Evolutionary conservation across 1,140 invertebrate species (phyloP).

Genomic region (Drosophila micromelanica): DNA sequence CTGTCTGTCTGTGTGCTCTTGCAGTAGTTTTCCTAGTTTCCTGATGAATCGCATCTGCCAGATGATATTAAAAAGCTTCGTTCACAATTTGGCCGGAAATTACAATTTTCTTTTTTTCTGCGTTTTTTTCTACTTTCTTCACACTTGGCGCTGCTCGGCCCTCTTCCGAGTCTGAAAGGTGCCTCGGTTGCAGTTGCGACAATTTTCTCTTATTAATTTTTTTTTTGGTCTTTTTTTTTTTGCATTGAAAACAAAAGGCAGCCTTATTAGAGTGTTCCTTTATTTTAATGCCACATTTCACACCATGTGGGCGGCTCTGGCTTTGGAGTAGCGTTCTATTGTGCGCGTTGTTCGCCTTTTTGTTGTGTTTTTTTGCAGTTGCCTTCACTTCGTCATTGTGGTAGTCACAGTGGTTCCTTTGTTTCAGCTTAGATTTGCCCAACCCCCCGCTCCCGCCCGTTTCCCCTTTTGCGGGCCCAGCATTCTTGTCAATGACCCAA

Average conservation of each 20-base stretch:
- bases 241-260: slow-evolving; percentile 71
- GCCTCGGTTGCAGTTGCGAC: slow-evolving; percentile 15
- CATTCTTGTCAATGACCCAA: slow-evolving; percentile 20
- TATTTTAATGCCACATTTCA: slow-evolving; percentile 68
- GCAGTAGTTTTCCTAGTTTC: background rate
- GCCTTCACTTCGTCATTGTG: slow-evolving; percentile 18
- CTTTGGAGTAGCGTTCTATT: slow-evolving; percentile 19
- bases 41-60: slow-evolving; percentile 32
- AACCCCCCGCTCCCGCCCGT: too few relatives aligned
- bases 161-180: slow-evolving; percentile 4
- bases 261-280: slow-evolving; percentile 78
- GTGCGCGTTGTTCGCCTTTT: slow-evolving; percentile 37
- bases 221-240: slow-evolving; percentile 18
- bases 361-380: slow-evolving; percentile 9
- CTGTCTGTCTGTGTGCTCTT: background rate
- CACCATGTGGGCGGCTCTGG: slow-evolving; percentile 31
- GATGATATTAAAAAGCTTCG: slow-evolving; percentile 43
- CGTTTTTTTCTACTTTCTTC: background rate
- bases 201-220: background rate
- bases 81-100: slow-evolving; percentile 64
- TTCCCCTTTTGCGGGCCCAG: background rate
- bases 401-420: slow-evolving; percentile 36
- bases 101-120: slow-evolving; percentile 39
- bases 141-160: background rate
- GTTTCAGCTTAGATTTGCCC: slow-evolving; percentile 36